Base-by-base conservation (phyloP, 1,140 invertebrate genomes). In the Drosophila nasuta region DNA sequence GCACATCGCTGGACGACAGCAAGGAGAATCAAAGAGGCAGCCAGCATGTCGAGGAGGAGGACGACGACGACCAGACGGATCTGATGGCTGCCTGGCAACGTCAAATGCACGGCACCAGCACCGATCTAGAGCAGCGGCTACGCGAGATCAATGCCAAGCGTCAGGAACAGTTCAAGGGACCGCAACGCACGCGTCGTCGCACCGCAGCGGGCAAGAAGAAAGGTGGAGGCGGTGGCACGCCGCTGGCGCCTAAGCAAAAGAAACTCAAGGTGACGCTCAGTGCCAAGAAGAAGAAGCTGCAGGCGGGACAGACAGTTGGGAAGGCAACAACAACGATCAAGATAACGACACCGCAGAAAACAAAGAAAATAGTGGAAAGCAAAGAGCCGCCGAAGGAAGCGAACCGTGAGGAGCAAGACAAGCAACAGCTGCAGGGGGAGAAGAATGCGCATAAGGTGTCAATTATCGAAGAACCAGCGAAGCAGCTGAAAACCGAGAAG, bases 81-180 rank as follows among this genome's bases (percentile, higher is more conserved):
- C 5, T 57, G 0, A 33, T 91, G 76, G 76, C 72, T 15, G 91
- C 86, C 41, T 92, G 91, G 91, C 71, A 81, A 30, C 81, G 76
- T 59, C 71, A 88, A 73, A 15, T 91, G 63, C 63, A 81, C 3
- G 68, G 56, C 58, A 49, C 70, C n/a, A 72, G 52, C 17, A 10
- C 48, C 0, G 91, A 92, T n/a, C 56, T 92, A 2, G 91, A 92
- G 51, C 66, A 74, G 15, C 82, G 91, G 4, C 46, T 92, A 25
- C 87, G 91, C 1, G 87, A 79, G 15, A 76, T 92, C 6, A 92
- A 92, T 56, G 80, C 91, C 20, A 79, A 82, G 72, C 71, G 65
- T 1, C 69, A 71, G 41, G 72, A 81, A 4, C 25, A 49, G 2
- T 5, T 71, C 0, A 60, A 67, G 25, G 54, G 5, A 1, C 1